Percentiles rank a stretch among this genome's conserved stretches.
These are phyloP conservation scores for Romanogobio albipinnatus DNA, from an alignment of 2,113 vertebrate species.

Conservation along the genomic window DNA sequence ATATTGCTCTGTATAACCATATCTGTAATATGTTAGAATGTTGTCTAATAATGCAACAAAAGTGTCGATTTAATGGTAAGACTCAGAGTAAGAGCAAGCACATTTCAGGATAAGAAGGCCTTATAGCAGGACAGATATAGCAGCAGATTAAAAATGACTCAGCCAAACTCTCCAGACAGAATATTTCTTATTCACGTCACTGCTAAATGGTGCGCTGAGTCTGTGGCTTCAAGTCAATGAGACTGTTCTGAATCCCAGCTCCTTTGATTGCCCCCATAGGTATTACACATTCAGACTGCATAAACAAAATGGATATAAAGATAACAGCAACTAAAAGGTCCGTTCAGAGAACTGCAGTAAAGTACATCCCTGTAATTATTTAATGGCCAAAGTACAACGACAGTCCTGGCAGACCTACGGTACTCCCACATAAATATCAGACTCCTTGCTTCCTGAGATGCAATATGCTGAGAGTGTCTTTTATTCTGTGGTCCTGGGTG, in stretches of 20 bases:
- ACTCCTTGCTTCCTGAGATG: slow-evolving; percentile 31
- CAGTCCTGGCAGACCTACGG: slow-evolving; percentile 21
- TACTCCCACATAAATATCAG: slow-evolving; percentile 34
- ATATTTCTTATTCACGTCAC: slow-evolving; percentile 56
- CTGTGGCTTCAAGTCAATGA: slow-evolving; percentile 50
- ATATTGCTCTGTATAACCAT: not conserved
- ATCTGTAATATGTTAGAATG: not conserved
- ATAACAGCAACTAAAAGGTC: slow-evolving; percentile 30
- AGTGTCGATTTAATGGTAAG: not conserved
- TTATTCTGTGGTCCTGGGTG: slow-evolving; percentile 26
- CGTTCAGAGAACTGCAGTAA: slow-evolving; percentile 19
- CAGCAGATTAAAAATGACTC: slow-evolving; percentile 62
- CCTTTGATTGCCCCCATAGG: slow-evolving; percentile 37
- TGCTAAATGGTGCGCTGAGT: slow-evolving; percentile 50
- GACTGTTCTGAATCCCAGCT: slow-evolving; percentile 17
- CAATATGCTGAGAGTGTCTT: slow-evolving; percentile 36
- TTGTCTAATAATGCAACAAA: not conserved
- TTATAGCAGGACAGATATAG: slow-evolving; percentile 55
- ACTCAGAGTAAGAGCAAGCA: slow-evolving; percentile 1
- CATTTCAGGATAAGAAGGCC: slow-evolving; percentile 28
- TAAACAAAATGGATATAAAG: slow-evolving; percentile 33
- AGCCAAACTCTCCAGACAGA: slow-evolving; percentile 51
- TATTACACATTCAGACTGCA: slow-evolving; percentile 13
- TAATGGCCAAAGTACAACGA: slow-evolving; percentile 18
- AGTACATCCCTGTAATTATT: slow-evolving; percentile 17